These are phyloP conservation scores for Gallinago stenura DNA, from an alignment of 2,797 vertebrate species.

Conservation along the genomic window DNA sequence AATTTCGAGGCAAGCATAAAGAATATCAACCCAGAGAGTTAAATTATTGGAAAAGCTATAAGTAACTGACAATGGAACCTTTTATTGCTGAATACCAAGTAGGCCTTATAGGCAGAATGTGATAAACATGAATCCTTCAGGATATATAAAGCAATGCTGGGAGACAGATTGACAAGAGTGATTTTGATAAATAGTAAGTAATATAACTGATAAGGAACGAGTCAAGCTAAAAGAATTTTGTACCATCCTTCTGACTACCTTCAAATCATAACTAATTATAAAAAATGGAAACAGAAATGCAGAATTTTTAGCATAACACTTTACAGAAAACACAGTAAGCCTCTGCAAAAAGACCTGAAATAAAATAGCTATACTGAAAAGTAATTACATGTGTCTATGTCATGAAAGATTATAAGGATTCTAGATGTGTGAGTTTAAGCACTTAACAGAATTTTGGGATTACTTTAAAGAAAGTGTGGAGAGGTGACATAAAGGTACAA, in stretches of 20 bases:
- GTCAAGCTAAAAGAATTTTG: background rate
- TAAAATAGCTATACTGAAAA: background rate
- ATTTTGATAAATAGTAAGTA: background rate
- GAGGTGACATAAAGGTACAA: background rate
- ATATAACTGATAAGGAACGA: background rate
- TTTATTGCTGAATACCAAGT: conserved; percentile 18
- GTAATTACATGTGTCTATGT: background rate
- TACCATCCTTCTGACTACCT: background rate
- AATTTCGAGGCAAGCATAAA: background rate
- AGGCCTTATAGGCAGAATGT: background rate
- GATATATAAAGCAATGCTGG: background rate
- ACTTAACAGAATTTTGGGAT: background rate
- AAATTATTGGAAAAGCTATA: conserved; percentile 3
- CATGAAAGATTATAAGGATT: background rate
- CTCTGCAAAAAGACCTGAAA: background rate
- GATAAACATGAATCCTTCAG: conserved; percentile 20
- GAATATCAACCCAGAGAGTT: background rate
- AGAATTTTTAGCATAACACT: background rate
- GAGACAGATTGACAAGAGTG: background rate
- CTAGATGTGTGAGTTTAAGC: background rate
- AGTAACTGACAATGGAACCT: background rate
- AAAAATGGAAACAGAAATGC: background rate
- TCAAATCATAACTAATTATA: background rate
- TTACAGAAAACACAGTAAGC: background rate
- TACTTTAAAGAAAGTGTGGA: background rate